phyloP scores from a whole-genome alignment of 2,113 vertebrate species.

The Trichechus manatus region DNA sequence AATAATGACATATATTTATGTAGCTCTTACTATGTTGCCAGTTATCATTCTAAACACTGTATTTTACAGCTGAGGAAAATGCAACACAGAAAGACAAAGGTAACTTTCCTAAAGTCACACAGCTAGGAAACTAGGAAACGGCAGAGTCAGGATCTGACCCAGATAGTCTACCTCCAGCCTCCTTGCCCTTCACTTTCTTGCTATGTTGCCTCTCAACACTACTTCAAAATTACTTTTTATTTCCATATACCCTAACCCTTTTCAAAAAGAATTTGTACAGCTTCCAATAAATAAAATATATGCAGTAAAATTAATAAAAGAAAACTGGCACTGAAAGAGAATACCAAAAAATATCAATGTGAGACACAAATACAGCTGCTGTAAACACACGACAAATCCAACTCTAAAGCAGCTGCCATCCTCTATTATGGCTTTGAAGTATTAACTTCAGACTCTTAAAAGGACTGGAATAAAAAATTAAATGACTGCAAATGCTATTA shows the following conservation, averaged over 20 bases:
- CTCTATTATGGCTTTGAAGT: not conserved
- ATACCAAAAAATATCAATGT: not conserved
- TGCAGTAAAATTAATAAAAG: not conserved
- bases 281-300: not conserved
- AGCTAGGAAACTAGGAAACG: not conserved
- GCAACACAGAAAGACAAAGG: not conserved
- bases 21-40: not conserved
- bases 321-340: not conserved
- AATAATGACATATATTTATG: constrained; percentile 10
- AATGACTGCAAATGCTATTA: not conserved
- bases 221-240: constrained; percentile 31
- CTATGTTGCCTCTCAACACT: not conserved
- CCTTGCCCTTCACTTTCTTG: not conserved
- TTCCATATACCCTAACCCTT: constrained; percentile 31
- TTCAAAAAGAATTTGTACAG: constrained; percentile 31
- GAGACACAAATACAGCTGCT: not conserved
- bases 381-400: not conserved
- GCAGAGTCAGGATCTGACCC: not conserved
- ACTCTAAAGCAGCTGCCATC: not conserved
- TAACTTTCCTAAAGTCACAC: not conserved
- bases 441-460: constrained; percentile 19
- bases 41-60: not conserved
- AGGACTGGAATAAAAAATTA: constrained; percentile 7
- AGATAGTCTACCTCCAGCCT: not conserved
- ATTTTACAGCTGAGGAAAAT: constrained; percentile 41